These are phyloP conservation scores for Ibycter americanus DNA, from an alignment of 2,797 vertebrate genomes.

Conservation along the genomic window DNA sequence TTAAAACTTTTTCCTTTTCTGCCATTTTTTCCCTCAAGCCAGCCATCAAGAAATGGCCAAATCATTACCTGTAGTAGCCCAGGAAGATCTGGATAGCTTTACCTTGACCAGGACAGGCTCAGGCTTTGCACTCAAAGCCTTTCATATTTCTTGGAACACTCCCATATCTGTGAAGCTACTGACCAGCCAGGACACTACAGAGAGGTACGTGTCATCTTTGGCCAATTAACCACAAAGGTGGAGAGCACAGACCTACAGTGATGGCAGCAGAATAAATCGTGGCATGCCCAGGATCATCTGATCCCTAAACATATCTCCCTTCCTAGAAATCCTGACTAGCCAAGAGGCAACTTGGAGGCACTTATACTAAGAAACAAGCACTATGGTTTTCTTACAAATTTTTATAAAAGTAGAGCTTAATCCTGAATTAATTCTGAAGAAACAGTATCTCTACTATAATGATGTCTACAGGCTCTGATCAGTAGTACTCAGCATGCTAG, in stretches of 20 bases:
- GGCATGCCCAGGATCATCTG: neutral
- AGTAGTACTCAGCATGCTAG: neutral
- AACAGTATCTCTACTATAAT: neutral
- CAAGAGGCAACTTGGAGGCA: neutral
- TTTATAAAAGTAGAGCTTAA: neutral
- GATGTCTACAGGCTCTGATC: neutral
- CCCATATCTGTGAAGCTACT: conserved; percentile 56
- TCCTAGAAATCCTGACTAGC: neutral
- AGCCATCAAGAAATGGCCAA: conserved; percentile 35
- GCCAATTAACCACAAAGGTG: fast-evolving
- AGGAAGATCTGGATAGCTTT: conserved; percentile 57
- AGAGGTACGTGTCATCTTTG: neutral
- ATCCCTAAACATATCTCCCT: neutral
- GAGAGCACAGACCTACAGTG: neutral
- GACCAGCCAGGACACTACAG: neutral
- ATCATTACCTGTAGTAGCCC: conserved; percentile 22
- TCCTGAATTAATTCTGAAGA: neutral
- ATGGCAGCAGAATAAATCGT: neutral
- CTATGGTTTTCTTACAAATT: fast-evolving
- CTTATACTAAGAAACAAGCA: neutral
- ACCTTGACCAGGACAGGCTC: conserved; percentile 1
- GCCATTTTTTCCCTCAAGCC: neutral
- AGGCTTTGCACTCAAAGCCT: conserved; percentile 61
- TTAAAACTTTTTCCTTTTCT: neutral
- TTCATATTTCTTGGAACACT: conserved; percentile 20